These are phyloP conservation scores for Clusia tigrina DNA, from an alignment of 2,888 invertebrate species.

Conservation along the genomic window DNA sequence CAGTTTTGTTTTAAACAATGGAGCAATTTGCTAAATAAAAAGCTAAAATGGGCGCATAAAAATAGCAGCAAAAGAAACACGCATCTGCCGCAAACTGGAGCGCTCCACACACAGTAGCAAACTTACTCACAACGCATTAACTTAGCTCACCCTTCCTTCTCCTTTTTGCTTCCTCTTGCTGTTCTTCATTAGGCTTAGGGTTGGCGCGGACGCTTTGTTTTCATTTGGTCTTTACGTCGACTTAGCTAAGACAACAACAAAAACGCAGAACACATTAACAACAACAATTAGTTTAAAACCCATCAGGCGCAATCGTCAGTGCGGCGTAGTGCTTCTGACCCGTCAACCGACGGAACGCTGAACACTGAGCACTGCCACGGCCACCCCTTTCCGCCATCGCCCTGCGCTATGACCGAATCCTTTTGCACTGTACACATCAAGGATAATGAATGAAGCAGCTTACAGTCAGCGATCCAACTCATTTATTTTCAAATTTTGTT, in stretches of 20 bases:
- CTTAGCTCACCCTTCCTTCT: too few relatives aligned
- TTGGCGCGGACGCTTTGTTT: neutral
- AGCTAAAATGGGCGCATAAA: neutral
- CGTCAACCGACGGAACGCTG: neutral
- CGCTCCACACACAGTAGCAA: too few relatives aligned
- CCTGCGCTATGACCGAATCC: neutral
- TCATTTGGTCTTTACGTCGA: neutral
- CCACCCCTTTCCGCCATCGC: neutral
- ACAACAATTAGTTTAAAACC: constrained; percentile 32
- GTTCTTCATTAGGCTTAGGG: too few relatives aligned
- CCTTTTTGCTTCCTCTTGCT: too few relatives aligned
- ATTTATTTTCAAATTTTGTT: constrained; percentile 25
- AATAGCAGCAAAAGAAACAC: neutral
- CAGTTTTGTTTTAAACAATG: constrained; percentile 7
- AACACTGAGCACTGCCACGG: neutral
- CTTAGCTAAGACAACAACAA: constrained; percentile 27
- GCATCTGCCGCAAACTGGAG: neutral
- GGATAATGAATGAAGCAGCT: constrained; percentile 18
- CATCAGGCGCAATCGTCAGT: constrained; percentile 13
- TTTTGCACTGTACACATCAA: neutral
- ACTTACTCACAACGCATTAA: too few relatives aligned
- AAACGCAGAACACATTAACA: constrained; percentile 5
- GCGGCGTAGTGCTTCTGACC: neutral
- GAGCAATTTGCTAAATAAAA: neutral
- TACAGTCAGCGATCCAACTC: constrained; percentile 15